Evolutionary conservation across 2,113 vertebrate species (phyloP), one percentile per base, ranked within the genome.

Genomic region (Madoqua kirkii): DNA sequence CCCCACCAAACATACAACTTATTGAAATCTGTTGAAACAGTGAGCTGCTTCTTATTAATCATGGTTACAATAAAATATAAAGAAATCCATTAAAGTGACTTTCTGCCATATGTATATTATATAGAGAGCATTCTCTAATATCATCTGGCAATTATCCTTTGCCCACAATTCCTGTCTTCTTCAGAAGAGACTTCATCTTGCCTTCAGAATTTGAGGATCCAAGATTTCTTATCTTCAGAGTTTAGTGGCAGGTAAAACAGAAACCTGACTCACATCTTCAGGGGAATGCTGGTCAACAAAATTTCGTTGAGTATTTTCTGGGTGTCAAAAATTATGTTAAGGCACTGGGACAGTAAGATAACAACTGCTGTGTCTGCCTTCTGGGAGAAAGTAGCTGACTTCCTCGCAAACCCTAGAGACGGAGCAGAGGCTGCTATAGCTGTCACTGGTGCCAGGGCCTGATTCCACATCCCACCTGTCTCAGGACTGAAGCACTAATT

Each of bases 1-100:
- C 15, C 16, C 25, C 59, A 50, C 23, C 4, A n/a, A 89, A 57
- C 9, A 88, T 3, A 89, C 6, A 15, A 45, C 19, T 86, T 64
- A 83, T 8, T 89, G 33, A 89, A 93, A 83, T 79, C 50, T 94
- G 23, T 13, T 71, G 84, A 91, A 96, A 50, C 17, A 60, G 17
- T 81, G 19, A 95, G 1, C 15, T 76, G 17, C 27, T 95, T 33
- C 23, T 76, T 96, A 52, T 17, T 85, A 40, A 76, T 79, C 52
- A 83, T 59, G 55, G 67, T 64, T 89, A 88, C 4, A 89, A 82
- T 36, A 89, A 50, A 83, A 52, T 84, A 54, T 59, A 94, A 94
- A 86, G 23, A 84, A 85, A 93, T 60, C 57, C 79, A 79, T 36
- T 85, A 59, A 82, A 31, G n/a, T 79, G 25, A 48, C 7, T 88